Conservation (phyloP, 2,113 vertebrate genomes). For the Dipodomys spectabilis region DNA sequence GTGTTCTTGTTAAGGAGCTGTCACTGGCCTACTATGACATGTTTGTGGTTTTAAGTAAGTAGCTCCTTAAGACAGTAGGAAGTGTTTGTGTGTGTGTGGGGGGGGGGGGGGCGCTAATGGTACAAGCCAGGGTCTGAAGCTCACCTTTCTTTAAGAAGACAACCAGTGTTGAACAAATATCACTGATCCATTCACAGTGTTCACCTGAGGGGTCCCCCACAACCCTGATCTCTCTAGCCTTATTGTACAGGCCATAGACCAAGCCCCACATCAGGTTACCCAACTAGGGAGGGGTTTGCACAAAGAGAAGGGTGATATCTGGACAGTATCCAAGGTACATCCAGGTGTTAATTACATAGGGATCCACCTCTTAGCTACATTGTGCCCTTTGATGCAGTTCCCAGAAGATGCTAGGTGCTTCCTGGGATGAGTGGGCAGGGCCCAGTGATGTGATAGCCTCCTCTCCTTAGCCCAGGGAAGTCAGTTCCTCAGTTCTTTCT, state of each 20-base stretch:
- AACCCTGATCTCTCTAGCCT: neutral
- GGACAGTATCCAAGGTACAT: neutral
- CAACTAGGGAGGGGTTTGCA: slow-evolving; percentile 10
- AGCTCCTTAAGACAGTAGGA: slow-evolving; percentile 60
- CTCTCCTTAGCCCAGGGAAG: neutral
- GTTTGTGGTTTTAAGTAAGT: slow-evolving; percentile 73
- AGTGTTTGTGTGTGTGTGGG: neutral
- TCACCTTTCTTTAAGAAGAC: slow-evolving; percentile 59
- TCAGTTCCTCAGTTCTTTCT: neutral
- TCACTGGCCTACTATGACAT: slow-evolving; percentile 67
- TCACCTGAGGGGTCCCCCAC: neutral
- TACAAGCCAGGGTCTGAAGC: slow-evolving; percentile 46
- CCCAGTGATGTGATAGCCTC: neutral
- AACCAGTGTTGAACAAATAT: neutral
- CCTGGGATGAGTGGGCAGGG: slow-evolving; percentile 32
- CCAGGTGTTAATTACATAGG: slow-evolving; percentile 50
- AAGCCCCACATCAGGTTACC: accelerated
- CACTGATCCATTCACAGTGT: neutral
- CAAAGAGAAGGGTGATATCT: slow-evolving; percentile 18
- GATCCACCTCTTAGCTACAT: slow-evolving; percentile 48
- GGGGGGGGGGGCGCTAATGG: slow-evolving; percentile 28
- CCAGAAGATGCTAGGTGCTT: slow-evolving; percentile 29
- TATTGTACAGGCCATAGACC: neutral
- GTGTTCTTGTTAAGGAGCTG: slow-evolving; percentile 71
- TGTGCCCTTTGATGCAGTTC: slow-evolving; percentile 65